phyloP scores from a whole-genome alignment of 2,113 vertebrate species.

The Podocnemis expansa region DNA sequence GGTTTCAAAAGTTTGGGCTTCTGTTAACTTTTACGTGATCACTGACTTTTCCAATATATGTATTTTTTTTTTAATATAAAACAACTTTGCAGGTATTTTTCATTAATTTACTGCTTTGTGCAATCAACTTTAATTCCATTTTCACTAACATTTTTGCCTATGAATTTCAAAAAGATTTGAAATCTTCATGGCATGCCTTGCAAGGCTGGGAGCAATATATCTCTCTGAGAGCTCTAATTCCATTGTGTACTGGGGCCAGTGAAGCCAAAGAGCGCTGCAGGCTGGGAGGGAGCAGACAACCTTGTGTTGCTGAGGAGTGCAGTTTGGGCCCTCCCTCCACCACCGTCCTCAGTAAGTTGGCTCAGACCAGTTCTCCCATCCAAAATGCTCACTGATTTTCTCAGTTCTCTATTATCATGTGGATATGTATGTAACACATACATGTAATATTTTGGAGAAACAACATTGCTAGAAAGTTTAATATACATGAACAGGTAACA shows the following conservation, averaged over 20 bases:
- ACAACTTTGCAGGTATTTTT: background rate
- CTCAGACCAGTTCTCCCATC: background rate
- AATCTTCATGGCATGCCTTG: background rate
- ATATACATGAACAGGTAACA: background rate
- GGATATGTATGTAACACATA: background rate
- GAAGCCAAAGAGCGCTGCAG: background rate
- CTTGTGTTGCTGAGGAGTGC: background rate
- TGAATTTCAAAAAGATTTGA: background rate
- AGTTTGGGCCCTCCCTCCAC: background rate
- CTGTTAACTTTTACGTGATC: background rate
- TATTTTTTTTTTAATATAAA: background rate
- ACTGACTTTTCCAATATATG: background rate
- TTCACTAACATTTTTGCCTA: background rate
- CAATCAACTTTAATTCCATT: background rate
- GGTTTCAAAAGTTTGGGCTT: background rate
- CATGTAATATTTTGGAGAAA: background rate
- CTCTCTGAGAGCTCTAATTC: background rate
- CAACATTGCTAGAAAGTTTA: background rate
- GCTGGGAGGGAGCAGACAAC: background rate
- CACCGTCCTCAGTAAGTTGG: background rate
- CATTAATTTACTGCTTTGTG: background rate
- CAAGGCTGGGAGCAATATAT: background rate
- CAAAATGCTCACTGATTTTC: background rate
- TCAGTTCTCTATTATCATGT: background rate
- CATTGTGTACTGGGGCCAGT: background rate